Percentiles rank a stretch among this genome's conserved stretches.
These are phyloP conservation scores for Drosophila falleni DNA, from an alignment of 2,888 invertebrate species.

Conservation along the genomic window DNA sequence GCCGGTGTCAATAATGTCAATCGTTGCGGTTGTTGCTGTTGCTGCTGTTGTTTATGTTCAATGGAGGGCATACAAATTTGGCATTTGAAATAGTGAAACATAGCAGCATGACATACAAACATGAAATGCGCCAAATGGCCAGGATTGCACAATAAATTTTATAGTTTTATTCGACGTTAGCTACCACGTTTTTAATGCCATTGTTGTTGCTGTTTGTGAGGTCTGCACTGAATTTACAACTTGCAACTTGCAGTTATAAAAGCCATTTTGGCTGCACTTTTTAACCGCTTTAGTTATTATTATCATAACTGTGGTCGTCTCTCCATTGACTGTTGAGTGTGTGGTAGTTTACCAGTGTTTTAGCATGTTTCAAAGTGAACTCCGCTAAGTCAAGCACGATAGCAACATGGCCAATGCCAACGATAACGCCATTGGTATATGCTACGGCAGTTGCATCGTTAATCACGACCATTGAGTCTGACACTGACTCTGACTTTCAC, in stretches of 20 bases:
- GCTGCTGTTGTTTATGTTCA: constrained; percentile 27
- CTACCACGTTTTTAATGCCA: constrained; percentile 30
- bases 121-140: constrained; percentile 51
- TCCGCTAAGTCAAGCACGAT: constrained; percentile 20
- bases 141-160: constrained; percentile 55
- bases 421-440: not conserved
- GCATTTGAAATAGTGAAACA: constrained; percentile 62
- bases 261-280: constrained; percentile 45
- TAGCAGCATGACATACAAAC: constrained; percentile 35
- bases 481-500: too few relatives aligned
- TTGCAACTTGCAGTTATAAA: constrained; percentile 60
- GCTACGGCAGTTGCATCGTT: too few relatives aligned
- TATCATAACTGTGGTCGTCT: constrained; percentile 35
- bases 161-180: constrained; percentile 55
- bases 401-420: constrained; percentile 17
- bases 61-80: constrained; percentile 55
- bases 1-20: constrained; percentile 73
- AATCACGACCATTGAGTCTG: too few relatives aligned
- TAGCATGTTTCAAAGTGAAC: constrained; percentile 34
- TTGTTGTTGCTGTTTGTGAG: constrained; percentile 20
- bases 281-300: constrained; percentile 37
- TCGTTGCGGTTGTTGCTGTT: constrained; percentile 39
- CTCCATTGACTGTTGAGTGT: constrained; percentile 47
- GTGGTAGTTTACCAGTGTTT: constrained; percentile 56
- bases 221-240: constrained; percentile 59